Conservation (phyloP, 64 coral and sea anemone species). For the Stylophora pistillata region DNA sequence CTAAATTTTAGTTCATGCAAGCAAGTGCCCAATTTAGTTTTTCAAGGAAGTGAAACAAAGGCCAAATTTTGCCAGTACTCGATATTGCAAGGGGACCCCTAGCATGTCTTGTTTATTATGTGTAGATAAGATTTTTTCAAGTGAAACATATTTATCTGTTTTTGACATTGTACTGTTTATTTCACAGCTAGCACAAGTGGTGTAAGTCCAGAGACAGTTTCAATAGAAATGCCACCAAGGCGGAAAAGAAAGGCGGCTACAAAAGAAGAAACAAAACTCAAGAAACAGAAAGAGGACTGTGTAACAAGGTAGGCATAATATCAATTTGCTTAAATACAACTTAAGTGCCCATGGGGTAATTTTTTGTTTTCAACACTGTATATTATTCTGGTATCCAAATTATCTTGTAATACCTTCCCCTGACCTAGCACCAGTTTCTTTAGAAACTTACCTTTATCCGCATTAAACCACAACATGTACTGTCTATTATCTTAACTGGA, state of each 20-base stretch:
- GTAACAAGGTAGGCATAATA: slow-evolving; percentile 29
- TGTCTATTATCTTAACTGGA: too few species aligned
- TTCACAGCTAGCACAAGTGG: neutral
- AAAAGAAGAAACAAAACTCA: slow-evolving; percentile 56
- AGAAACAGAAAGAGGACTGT: slow-evolving; percentile 57
- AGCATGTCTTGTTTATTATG: neutral
- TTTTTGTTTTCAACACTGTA: too few species aligned
- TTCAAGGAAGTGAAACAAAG: too few species aligned
- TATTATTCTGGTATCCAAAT: too few species aligned
- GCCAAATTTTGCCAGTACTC: too few species aligned
- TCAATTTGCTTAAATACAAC: neutral
- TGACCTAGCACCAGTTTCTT: too few species aligned
- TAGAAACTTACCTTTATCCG: too few species aligned
- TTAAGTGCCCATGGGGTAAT: too few species aligned
- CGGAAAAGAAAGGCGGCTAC: slow-evolving; percentile 47
- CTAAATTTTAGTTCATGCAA: too few species aligned
- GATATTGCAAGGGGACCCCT: neutral
- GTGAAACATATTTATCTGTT: neutral
- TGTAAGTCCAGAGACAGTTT: slow-evolving; percentile 1
- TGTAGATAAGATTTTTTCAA: neutral
- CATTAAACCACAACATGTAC: too few species aligned
- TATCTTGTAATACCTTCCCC: too few species aligned
- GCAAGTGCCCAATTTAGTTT: too few species aligned
- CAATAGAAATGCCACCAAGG: slow-evolving; percentile 48
- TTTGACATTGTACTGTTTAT: neutral